Evolutionary conservation across 2,888 invertebrate genomes (phyloP), one percentile per base, ranked within the genome.

Genomic region (Sphecodes monilicornis): DNA sequence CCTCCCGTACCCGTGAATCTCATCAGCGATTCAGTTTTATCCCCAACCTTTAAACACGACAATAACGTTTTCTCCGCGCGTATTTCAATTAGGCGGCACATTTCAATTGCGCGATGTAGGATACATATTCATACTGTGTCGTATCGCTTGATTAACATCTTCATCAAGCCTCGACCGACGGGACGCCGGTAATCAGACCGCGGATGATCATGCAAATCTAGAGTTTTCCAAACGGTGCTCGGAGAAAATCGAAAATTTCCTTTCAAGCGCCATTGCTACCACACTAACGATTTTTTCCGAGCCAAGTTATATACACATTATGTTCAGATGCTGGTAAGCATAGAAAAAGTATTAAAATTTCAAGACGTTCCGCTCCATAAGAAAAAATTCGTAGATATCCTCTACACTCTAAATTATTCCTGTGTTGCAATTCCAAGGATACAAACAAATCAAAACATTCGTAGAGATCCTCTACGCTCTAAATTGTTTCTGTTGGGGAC

Each of bases 71-170:
- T 5, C 57, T 57, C 26, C 26, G 26, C 26, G 57, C 57, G 57
- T 26, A 26, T 26, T 26, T 26, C 13, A 29, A 57, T 57, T 57
- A 26, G 26, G 57, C 5, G 11, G 26, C 57, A 26, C 26, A 57
- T 57, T 57, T 57, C 26, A 57, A 57, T 50, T 50, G 50, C 50
- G 3, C 50, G 22, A n/a, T n/a, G 26, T 57, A 26, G 57, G 6
- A 57, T 29, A 57, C 57, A 57, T 57, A 57, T 57, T 57, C 57
- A 57, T 57, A 57, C 29, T 13, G 57, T 16, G 57, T 57, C 57
- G 29, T 57, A 57, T 29, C 6, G 57, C 57, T 26, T 57, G 26
- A 57, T 57, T 57, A 57, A 16, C 57, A 13, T 57, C 57, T 57
- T 57, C 26, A 57, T 57, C 26, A 57, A 26, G 13, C 57, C 1